phyloP scores from a whole-genome alignment of 2,113 vertebrate genomes.

The Hiodon tergisus region DNA sequence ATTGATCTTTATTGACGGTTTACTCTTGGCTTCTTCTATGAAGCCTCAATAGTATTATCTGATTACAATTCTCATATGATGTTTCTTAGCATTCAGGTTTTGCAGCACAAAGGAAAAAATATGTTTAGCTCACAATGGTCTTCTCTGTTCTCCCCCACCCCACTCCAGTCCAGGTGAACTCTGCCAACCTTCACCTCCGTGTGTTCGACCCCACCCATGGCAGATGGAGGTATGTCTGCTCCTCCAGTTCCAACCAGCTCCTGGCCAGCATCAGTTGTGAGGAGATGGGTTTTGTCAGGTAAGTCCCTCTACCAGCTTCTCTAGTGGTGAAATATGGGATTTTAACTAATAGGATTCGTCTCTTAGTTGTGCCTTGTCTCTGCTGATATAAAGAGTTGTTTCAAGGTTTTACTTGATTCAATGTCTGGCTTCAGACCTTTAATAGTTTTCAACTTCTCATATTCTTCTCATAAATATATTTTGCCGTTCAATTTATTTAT shows the following conservation, averaged over 20 bases:
- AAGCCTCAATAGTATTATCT: neutral
- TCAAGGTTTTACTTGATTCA: no score
- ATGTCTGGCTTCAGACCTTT: no score
- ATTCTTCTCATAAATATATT: no score
- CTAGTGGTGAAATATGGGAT: no score
- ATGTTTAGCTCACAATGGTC: neutral
- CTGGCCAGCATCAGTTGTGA: constrained; percentile 79
- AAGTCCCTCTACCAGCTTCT: constrained; percentile 17
- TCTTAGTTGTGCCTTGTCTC: no score
- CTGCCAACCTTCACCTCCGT: constrained; percentile 65
- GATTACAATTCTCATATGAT: neutral
- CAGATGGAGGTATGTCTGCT: constrained; percentile 78
- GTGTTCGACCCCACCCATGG: constrained; percentile 70
- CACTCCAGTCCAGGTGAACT: constrained; percentile 74
- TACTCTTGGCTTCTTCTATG: neutral
- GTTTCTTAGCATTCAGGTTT: no score
- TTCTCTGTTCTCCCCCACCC: constrained; percentile 6
- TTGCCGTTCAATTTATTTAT: no score
- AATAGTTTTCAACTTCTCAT: no score
- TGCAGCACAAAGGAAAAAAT: no score
- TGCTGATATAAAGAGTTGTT: no score
- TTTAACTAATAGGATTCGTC: no score
- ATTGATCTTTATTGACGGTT: neutral
- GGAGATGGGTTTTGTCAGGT: constrained; percentile 88
- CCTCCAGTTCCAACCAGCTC: constrained; percentile 68